Evolutionary conservation across 1,140 invertebrate genomes (phyloP), one percentile per base, ranked within the genome.

Genomic region (Zaprionus davidi): DNA sequence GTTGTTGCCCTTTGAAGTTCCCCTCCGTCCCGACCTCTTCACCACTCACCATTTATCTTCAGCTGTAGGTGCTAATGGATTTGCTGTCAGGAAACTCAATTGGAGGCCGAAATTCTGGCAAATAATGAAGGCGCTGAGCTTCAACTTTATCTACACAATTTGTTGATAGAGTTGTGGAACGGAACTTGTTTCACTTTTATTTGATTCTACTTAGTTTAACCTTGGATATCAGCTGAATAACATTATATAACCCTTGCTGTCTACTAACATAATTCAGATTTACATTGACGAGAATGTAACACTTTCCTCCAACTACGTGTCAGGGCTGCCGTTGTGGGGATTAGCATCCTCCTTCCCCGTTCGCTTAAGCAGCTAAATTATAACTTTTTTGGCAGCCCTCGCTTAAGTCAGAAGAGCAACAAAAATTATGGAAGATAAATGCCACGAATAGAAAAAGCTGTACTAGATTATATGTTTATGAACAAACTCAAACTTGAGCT

Each of bases 1-100:
- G 17, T 63, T 64, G 69, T 63, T 74, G 70, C 70, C 65, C 75
- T 80, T 80, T 80, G 75, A 80, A 80, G 66, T 76, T 76, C 9
- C 9, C 3, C 31, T 7, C 31, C 9, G 7, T 2, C 31, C 9
- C 9, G n/a, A 36, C 36, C 41, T n/a, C 0, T 2, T n/a, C n/a
- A 2, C 6, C 7, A 3, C 12, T 3, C 9, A 3, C 3, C 31
- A 34, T 34, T 1, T 11, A 34, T 34, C 31, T 34, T 34, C 9
- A 34, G 6, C 57, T 38, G 51, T 12, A 24, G 22, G 53, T 66
- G 71, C 78, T 80, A 80, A 80, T 80, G 78, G 78, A 80, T 80
- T 80, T 74, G 78, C 51, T 41, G 66, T 56, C 64, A 6, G 15
- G 38, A 15, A 41, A n/a, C 13, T 38, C 38, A 41, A 41, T 46